phyloP scores from a whole-genome alignment of 2,888 invertebrate genomes.

The Hoplodrina ambigua region DNA sequence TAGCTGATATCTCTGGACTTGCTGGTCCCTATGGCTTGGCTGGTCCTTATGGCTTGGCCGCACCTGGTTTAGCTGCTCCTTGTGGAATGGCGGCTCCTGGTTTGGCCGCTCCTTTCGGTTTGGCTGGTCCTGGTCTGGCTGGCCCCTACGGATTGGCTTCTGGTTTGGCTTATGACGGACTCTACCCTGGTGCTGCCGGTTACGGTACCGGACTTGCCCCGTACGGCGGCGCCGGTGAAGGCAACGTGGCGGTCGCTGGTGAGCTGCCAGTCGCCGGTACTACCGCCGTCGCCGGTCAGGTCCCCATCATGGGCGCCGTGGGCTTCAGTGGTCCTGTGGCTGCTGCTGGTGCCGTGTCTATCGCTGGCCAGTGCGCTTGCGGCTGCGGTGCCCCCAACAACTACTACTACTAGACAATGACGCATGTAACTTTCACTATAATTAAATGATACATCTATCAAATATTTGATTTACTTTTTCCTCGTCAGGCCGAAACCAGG shows the following conservation, averaged over 20 bases:
- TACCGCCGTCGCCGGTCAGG: slow-evolving; percentile 48
- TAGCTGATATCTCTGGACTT: no score
- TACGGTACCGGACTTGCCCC: slow-evolving; percentile 9
- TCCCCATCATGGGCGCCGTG: slow-evolving; percentile 51
- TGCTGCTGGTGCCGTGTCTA: slow-evolving; percentile 72
- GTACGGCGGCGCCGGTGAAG: slow-evolving; percentile 52
- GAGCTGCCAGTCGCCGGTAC: slow-evolving; percentile 51
- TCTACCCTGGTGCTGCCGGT: slow-evolving; percentile 12
- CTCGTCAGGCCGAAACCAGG: no score
- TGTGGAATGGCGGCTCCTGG: neutral
- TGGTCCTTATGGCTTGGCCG: neutral
- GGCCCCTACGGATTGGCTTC: slow-evolving; percentile 8
- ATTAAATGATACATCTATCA: no score
- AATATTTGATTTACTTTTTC: no score
- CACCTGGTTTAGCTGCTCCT: neutral
- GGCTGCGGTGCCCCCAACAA: slow-evolving; percentile 41
- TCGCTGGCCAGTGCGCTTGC: slow-evolving; percentile 72
- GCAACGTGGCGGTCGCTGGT: slow-evolving; percentile 47
- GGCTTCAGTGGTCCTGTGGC: slow-evolving; percentile 68
- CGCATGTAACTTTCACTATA: no score
- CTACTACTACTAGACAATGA: neutral
- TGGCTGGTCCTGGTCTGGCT: slow-evolving; percentile 6
- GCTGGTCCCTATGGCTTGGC: neutral
- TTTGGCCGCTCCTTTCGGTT: neutral
- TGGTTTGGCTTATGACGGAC: slow-evolving; percentile 3